Evolutionary conservation across 2,797 vertebrate species (phyloP).

Genomic region (Galaxias olidus): DNA sequence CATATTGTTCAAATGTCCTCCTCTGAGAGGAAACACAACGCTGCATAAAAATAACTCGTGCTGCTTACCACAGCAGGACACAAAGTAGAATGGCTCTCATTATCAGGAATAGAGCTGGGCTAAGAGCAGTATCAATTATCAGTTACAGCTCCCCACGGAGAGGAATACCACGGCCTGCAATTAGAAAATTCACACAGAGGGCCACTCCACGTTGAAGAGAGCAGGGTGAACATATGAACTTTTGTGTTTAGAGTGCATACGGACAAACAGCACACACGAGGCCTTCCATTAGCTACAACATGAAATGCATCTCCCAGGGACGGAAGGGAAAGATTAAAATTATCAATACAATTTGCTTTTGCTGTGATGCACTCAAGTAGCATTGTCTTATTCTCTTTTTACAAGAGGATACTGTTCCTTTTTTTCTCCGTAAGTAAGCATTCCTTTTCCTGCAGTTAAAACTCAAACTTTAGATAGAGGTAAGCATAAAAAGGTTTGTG

Average conservation of each 20-base stretch:
- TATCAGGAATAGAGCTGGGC: conserved; percentile 29
- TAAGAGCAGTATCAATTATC: conserved; percentile 28
- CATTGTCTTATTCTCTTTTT: too few species aligned
- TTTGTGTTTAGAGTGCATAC: conserved; percentile 11
- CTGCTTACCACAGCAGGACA: conserved; percentile 24
- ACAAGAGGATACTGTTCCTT: too few species aligned
- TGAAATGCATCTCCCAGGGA: conserved; percentile 19
- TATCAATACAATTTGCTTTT: conserved; percentile 23
- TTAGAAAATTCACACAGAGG: conserved; percentile 32
- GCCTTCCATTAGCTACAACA: conserved; percentile 25
- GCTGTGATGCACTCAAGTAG: not conserved
- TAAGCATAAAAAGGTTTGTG: too few species aligned
- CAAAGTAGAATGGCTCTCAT: conserved; percentile 36
- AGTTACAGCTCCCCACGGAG: conserved; percentile 26
- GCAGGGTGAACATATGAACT: conserved; percentile 30
- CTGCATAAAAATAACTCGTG: conserved; percentile 26
- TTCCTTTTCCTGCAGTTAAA: too few species aligned
- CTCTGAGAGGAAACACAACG: conserved; percentile 13
- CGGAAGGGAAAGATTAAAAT: conserved; percentile 9
- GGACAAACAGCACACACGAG: conserved; percentile 26
- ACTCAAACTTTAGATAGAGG: too few species aligned
- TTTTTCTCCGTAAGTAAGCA: too few species aligned
- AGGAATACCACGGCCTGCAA: conserved; percentile 42
- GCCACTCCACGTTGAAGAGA: not conserved
- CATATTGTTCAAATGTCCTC: conserved; percentile 21